Conservation (phyloP, 2,113 vertebrate species). For the Dicaeum eximium region DNA sequence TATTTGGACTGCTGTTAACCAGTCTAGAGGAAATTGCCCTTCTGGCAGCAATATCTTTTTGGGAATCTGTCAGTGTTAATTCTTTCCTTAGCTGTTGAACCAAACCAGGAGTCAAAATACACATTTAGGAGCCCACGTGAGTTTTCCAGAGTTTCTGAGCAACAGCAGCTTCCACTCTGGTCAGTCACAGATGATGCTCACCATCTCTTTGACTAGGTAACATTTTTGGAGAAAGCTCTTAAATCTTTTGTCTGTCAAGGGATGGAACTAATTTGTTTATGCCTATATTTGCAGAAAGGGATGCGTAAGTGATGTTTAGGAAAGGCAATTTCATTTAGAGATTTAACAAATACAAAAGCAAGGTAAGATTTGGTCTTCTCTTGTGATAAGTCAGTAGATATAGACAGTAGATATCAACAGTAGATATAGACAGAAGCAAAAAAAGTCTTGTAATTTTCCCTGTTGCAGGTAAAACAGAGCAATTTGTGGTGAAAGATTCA, state of each 20-base stretch:
- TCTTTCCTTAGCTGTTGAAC: slow-evolving; percentile 6
- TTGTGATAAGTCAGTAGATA: not conserved
- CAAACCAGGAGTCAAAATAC: slow-evolving; percentile 49
- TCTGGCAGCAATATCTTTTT: slow-evolving; percentile 35
- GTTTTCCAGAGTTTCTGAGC: not conserved
- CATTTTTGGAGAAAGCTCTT: not conserved
- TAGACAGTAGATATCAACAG: not conserved
- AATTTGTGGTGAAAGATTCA: not conserved
- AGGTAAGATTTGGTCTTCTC: not conserved
- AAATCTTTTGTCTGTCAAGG: not conserved
- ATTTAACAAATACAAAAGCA: not conserved
- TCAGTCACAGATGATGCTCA: not conserved
- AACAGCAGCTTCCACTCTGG: not conserved
- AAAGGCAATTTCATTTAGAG: not conserved
- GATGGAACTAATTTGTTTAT: not conserved
- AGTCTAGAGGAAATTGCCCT: slow-evolving; percentile 45
- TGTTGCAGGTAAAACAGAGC: not conserved
- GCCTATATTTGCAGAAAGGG: not conserved
- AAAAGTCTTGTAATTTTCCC: not conserved
- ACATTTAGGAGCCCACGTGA: not conserved
- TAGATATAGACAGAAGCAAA: not conserved
- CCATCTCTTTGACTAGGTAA: not conserved
- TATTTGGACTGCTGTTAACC: slow-evolving; percentile 15
- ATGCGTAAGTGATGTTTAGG: not conserved
- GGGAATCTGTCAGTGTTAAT: slow-evolving; percentile 32